Base-by-base conservation (phyloP, 2,797 vertebrate genomes). In the Linurgus olivaceus region DNA sequence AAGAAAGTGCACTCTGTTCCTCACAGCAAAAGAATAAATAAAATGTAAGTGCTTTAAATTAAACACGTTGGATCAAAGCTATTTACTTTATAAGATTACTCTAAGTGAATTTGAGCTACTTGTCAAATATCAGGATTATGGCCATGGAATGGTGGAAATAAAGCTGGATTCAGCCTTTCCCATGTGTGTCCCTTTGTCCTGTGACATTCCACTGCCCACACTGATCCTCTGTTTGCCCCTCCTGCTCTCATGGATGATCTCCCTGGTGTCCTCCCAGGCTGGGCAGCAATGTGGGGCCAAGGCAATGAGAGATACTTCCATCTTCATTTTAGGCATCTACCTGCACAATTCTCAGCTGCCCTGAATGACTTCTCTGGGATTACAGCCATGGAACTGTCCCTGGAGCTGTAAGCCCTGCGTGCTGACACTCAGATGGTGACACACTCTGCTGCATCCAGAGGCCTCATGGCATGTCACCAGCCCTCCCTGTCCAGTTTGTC, bases 381-480 rank as follows among this genome's bases (percentile, higher is more conserved):
- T 62, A 19, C 9, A 16, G 75, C 72, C 54, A 20, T 9, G 28
- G 59, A 86, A 28, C 14, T 16, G 26, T 15, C 44, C 45, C 44
- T 67, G 65, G 37, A 83, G 61, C 33, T 73, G 16, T 14, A 67
- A 81, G 13, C 28, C 23, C 25, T 51, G 21, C 1, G 0, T 33
- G 42, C 65, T 77, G 61, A 63, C 0, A 0, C 65, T 29, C 2
- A 0, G 18, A 42, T 59, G 57, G 33, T 37, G 52, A 76, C 0
- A 15, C 33, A 14, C n/a, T 31, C 15, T 13, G 37, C 29, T 62
- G 55, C 37, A 66, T 62, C 37, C 28, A 38, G 62, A 82, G 71
- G 29, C 51, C 33, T 79, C 25, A 4, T 72, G 54, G 61, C 45
- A 25, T 11, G 15, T 42, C 47, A 48, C 42, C 68, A 86, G 23